phyloP scores from a whole-genome alignment of 2,888 invertebrate genomes.

The Helicoverpa assulta region DNA sequence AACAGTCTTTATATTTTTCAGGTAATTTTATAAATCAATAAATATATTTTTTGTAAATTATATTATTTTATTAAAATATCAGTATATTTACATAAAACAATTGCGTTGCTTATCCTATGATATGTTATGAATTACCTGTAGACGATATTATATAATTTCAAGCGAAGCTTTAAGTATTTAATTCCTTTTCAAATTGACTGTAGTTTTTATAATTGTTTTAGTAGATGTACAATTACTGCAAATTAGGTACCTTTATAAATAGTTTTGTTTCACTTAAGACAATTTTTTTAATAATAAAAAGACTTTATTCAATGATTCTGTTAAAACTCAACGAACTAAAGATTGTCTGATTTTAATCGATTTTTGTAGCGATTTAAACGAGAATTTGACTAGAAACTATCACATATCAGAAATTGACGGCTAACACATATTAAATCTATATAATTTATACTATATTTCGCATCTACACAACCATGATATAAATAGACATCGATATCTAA shows the following conservation, averaged over 20 bases:
- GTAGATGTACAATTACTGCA: neutral
- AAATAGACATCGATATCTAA: constrained; percentile 73
- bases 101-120: constrained; percentile 67
- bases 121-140: constrained; percentile 73
- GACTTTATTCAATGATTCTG: too few relatives aligned
- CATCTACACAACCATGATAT: constrained; percentile 71
- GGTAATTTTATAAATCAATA: constrained; percentile 48
- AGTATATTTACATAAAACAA: constrained; percentile 54
- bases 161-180: constrained; percentile 25
- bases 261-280: too few relatives aligned
- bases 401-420: constrained; percentile 45
- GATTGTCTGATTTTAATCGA: too few relatives aligned
- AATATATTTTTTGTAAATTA: constrained; percentile 42
- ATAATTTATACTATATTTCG: constrained; percentile 50
- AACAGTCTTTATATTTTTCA: constrained; percentile 58
- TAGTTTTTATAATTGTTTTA: constrained; percentile 17
- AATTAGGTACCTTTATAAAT: too few relatives aligned
- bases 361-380: too few relatives aligned
- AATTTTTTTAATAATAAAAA: too few relatives aligned
- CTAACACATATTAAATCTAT: constrained; percentile 44
- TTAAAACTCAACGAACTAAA: too few relatives aligned
- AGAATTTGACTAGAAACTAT: constrained; percentile 53
- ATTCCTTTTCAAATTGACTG: constrained; percentile 61
- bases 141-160: constrained; percentile 47
- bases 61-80: constrained; percentile 38